phyloP scores from a whole-genome alignment of 2,888 invertebrate species.

The Deroplatys truncata region DNA sequence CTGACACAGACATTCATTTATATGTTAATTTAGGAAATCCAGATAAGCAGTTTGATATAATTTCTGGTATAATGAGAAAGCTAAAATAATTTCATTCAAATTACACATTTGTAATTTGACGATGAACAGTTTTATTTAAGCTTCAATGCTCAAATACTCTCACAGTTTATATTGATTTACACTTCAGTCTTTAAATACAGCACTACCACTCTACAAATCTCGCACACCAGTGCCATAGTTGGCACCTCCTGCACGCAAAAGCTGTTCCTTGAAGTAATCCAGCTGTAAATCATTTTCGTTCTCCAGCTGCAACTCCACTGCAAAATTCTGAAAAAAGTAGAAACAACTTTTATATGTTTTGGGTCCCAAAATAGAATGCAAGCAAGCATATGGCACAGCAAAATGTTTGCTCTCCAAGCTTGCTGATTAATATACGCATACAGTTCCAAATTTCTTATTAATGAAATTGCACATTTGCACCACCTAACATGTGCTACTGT shows the following conservation, averaged over 20 bases:
- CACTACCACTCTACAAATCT: conserved; percentile 46
- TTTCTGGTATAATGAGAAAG: not conserved
- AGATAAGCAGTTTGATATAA: not conserved
- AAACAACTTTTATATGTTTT: not conserved
- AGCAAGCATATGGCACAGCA: too few relatives aligned
- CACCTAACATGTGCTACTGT: too few relatives aligned
- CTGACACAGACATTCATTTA: too few relatives aligned
- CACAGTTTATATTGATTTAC: not conserved
- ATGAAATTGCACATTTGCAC: too few relatives aligned
- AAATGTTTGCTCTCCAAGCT: too few relatives aligned
- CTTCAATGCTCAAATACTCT: not conserved
- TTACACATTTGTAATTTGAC: not conserved
- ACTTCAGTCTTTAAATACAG: not conserved
- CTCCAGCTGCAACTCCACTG: conserved; percentile 69
- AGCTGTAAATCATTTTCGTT: conserved; percentile 65
- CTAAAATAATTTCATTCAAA: not conserved
- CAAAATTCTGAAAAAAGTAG: conserved; percentile 62
- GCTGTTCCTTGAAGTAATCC: conserved; percentile 62
- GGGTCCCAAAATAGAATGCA: not conserved
- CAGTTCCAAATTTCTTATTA: not conserved
- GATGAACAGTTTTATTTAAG: not conserved
- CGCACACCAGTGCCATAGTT: conserved; percentile 75
- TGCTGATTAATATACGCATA: not conserved
- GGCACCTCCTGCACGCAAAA: conserved; percentile 72
- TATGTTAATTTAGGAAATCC: too few relatives aligned